Evolutionary conservation across 1,140 invertebrate genomes (phyloP), one percentile per base, ranked within the genome.

Genomic region (Brachionus rubens): DNA sequence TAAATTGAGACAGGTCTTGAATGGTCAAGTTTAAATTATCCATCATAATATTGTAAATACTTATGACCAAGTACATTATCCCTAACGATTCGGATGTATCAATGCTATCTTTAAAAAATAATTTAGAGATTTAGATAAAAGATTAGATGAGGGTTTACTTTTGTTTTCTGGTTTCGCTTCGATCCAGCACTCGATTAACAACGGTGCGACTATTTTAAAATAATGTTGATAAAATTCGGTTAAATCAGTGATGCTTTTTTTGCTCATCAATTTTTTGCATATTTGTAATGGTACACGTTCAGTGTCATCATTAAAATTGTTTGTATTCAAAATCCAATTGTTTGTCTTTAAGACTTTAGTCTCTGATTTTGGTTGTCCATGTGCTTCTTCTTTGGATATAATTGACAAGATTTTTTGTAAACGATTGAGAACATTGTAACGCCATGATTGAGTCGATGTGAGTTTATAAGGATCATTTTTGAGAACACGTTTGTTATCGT

Each of bases 171-270:
- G 77, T 40, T 68, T 52, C 16, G 78, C 78, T 48, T 83, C 82
- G 21, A 82, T 78, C 82, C 82, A 83, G 43, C 81, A 81, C 48
- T 83, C 79, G 21, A 83, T 54, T 62, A 83, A 50, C 1, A 83
- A 76, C 30, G 82, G 81, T 0, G 81, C 52, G 16, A 81, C 76
- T 12, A 78, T 78, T 47, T 78, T 50, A 9, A 80, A 56, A 68
- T 81, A 80, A 36, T 72, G 47, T 6, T 12, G 14, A 46, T 50
- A 72, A 30, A 72, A 54, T 12, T 72, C 68, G 41, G 33, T 16
- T 14, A 48, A 41, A 54, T 72, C 68, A 10, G 24, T 33, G n/a
- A 36, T 24, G 50, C 50, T 30, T 33, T 50, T 72, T 72, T 72
- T 48, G 9, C 26, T 50, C 14, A 21, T 50, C 28, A 50, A 41